Conservation (phyloP, 2,888 invertebrate genomes). For the Pilophorus perplexus region DNA sequence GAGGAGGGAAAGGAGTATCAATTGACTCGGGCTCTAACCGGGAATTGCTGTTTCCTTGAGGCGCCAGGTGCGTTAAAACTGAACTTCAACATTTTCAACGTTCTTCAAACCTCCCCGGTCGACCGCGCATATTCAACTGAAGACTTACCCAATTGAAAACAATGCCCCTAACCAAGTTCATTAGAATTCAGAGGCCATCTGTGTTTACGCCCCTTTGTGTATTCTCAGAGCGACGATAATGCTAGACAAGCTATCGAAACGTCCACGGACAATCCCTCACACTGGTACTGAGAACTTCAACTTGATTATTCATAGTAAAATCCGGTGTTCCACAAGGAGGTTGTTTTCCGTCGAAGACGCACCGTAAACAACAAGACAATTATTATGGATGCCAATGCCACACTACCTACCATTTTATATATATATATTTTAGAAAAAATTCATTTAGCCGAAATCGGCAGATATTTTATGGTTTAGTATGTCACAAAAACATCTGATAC, state of each 20-base stretch:
- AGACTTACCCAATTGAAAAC: constrained; percentile 18
- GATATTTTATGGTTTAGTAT: no score
- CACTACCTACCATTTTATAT: no score
- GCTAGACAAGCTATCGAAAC: constrained; percentile 26
- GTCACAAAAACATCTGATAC: no score
- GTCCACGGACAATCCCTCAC: constrained; percentile 17
- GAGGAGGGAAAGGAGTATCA: background rate
- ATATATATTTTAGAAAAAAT: no score
- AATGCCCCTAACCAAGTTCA: constrained; percentile 31
- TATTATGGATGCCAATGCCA: no score
- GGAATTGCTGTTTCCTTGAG: background rate
- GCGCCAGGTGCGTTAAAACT: constrained; percentile 22
- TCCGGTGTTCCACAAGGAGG: no score
- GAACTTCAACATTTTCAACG: constrained; percentile 40
- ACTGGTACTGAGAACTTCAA: no score
- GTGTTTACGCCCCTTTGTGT: constrained; percentile 42
- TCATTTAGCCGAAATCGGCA: no score
- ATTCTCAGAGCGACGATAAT: constrained; percentile 39
- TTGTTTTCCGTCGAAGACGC: no score
- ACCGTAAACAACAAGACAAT: no score
- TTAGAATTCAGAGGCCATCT: constrained; percentile 40
- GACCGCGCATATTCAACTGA: constrained; percentile 30
- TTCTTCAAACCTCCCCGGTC: constrained; percentile 2
- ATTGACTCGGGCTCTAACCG: constrained; percentile 2
- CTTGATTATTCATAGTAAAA: constrained; percentile 28